Conservation (phyloP, 2,797 vertebrate species). For the Acanthopagrus latus region DNA sequence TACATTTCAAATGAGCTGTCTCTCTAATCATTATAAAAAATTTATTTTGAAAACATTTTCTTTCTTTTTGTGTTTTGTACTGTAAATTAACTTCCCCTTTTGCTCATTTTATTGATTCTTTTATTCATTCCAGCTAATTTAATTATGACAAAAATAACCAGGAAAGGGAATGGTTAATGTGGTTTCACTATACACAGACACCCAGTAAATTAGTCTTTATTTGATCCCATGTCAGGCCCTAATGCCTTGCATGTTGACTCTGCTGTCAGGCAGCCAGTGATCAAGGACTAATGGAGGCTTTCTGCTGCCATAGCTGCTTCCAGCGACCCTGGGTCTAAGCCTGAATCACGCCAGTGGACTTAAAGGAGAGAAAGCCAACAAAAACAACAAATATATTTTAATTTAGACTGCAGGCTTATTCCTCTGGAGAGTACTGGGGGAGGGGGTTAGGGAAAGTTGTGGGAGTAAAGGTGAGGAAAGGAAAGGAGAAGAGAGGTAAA, state of each 20-base stretch:
- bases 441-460: neutral
- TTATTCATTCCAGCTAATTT: slow-evolving; percentile 39
- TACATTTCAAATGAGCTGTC: neutral
- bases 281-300: slow-evolving; percentile 82
- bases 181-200: slow-evolving; percentile 67
- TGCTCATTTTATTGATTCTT: slow-evolving; percentile 4
- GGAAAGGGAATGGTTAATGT: slow-evolving; percentile 65
- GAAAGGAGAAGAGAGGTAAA: slow-evolving; percentile 55
- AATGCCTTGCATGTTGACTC: slow-evolving; percentile 80
- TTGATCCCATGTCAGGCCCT: slow-evolving; percentile 80
- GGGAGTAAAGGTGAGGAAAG: slow-evolving; percentile 65
- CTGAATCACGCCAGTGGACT: slow-evolving; percentile 74
- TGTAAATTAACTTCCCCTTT: neutral
- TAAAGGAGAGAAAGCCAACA: slow-evolving; percentile 68
- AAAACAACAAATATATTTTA: slow-evolving; percentile 84
- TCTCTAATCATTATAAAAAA: neutral
- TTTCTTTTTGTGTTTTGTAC: neutral
- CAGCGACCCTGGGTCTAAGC: slow-evolving; percentile 70
- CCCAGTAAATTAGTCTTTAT: slow-evolving; percentile 82
- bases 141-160: slow-evolving; percentile 53
- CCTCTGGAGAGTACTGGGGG: slow-evolving; percentile 55
- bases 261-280: slow-evolving; percentile 80
- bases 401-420: slow-evolving; percentile 76
- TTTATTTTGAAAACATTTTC: neutral
- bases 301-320: slow-evolving; percentile 74